Evolutionary conservation across 2,888 invertebrate species (phyloP).

Genomic region (Nematopogon swammerdamellus): DNA sequence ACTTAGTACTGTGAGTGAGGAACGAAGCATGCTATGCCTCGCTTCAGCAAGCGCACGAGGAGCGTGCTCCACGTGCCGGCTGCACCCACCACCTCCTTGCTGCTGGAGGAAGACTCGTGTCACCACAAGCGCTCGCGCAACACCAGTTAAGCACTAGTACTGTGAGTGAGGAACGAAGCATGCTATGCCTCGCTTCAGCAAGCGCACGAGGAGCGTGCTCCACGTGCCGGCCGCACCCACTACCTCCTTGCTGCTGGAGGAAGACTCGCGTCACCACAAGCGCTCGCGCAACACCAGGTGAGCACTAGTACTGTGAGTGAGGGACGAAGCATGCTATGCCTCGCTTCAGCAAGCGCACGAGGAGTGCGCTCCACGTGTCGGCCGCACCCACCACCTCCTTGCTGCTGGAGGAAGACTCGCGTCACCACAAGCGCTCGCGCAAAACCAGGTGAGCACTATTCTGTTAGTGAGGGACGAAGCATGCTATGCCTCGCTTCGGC

Average conservation of each 20-base stretch:
- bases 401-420: constrained; percentile 39
- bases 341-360: constrained; percentile 51
- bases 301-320: constrained; percentile 35
- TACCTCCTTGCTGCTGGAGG: constrained; percentile 28
- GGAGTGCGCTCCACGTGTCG: constrained; percentile 19
- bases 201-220: constrained; percentile 38
- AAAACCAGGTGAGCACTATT: constrained; percentile 42
- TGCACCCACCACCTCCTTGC: no score
- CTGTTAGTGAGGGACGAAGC: no score
- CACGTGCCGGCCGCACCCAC: constrained; percentile 24
- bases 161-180: constrained; percentile 2
- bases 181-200: constrained; percentile 52
- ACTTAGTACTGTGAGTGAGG: no score
- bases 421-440: constrained; percentile 41
- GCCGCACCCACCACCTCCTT: constrained; percentile 27
- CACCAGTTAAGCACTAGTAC: no score
- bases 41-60: no score
- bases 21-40: no score
- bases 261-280: constrained; percentile 42
- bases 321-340: constrained; percentile 34
- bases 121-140: no score
- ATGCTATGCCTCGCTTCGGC: no score
- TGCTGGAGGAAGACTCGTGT: no score
- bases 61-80: no score
- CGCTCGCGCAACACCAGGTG: constrained; percentile 46